Percentiles rank a stretch among this genome's conserved stretches.
Conservation (phyloP, 92 coral and sea anemone genomes). For the Desmophyllum pertusum region DNA sequence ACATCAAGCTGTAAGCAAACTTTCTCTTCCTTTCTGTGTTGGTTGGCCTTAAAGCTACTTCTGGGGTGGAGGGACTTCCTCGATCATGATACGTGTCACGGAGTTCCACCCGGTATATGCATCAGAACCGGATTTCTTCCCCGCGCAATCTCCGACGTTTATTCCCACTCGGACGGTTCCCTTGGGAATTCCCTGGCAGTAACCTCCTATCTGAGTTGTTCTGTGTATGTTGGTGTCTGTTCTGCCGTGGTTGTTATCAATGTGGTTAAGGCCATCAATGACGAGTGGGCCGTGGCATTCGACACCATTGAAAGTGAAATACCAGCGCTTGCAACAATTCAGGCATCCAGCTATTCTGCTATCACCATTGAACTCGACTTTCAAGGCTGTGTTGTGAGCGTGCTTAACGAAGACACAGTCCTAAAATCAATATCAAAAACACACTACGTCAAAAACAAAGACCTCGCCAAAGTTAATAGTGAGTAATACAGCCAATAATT, state of each 20-base stretch:
- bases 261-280: constrained; percentile 32
- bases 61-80: constrained; percentile 52
- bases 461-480: background rate
- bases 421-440: constrained; percentile 6
- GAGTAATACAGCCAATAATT: background rate
- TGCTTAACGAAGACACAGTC: constrained; percentile 37
- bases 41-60: background rate
- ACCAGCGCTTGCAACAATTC: constrained; percentile 56
- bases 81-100: constrained; percentile 58
- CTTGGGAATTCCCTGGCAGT: constrained; percentile 29
- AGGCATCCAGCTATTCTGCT: constrained; percentile 12
- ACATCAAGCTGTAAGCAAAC: no score
- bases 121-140: constrained; percentile 25
- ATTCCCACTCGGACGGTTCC: constrained; percentile 30
- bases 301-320: constrained; percentile 42
- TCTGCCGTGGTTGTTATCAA: background rate
- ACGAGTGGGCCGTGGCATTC: constrained; percentile 51
- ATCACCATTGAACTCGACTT: constrained; percentile 54
- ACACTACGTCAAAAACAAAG: background rate
- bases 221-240: background rate
- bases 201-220: constrained; percentile 34
- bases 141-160: constrained; percentile 57
- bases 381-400: constrained; percentile 35
- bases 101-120: constrained; percentile 55
- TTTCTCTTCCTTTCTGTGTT: no score